Evolutionary conservation across 64 coral and sea anemone species (phyloP), one percentile per base, ranked within the genome.

Genomic region (Pocillopora verrucosa): DNA sequence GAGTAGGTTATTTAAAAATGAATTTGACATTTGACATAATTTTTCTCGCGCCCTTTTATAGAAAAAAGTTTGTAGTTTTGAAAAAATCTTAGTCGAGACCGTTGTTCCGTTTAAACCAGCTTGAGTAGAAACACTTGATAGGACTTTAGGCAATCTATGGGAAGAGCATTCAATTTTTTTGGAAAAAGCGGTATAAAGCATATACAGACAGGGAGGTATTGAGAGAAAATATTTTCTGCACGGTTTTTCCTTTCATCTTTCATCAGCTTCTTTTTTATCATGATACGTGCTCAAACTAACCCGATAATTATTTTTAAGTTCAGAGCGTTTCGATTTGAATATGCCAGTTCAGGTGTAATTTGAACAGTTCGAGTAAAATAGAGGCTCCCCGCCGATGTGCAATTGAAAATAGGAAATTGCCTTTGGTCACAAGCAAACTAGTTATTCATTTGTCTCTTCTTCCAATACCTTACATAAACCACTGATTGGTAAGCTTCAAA

Each of bases 1-100:
- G n/a, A 85, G 22, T 57, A 85, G 70, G 65, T 72, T 85, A 65
- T 85, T 85, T 85, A 85, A 85, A 85, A 85, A 85, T 85, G 82
- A 72, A 85, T 85, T 72, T 37, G 56, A 37, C 26, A 58, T 41
- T 56, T 9, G 19, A 17, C 37, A 22, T 77, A 10, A 56, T 65
- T 57, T 56, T 19, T 12, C 20, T 45, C 36, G 17, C 65, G 35
- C 64, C 64, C 37, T 72, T 85, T 72, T 85, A 85, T 56, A 63
- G 82, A 20, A 30, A 85, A 35, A 57, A 20, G 36, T 41, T 20
- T 24, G 37, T 17, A 13, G 22, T n/a, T 70, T 51, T 26, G 30
- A 12, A 26, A n/a, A 72, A 26, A 13, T 72, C n/a, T 25, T 85
- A 58, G 19, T 67, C 13, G 13, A 16, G 26, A 60, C 7, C 12